A percentile compares a stretch with the other conserved stretches of the same genome.
phyloP scores from a whole-genome alignment of 2,797 vertebrate species.

The Phyllotis vaccarum region DNA sequence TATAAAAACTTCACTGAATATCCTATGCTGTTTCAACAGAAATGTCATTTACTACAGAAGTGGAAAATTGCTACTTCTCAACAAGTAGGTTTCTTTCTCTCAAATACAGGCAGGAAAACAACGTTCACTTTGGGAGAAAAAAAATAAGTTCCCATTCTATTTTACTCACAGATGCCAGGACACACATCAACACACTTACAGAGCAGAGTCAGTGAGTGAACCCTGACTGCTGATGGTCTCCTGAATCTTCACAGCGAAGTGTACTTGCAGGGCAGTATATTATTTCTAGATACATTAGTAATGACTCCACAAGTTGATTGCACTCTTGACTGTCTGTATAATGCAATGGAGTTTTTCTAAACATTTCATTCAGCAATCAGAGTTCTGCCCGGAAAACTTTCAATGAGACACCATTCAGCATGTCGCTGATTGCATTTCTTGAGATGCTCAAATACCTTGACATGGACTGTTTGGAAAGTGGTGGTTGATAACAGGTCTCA shows the following conservation, averaged over 20 bases:
- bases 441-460: not conserved
- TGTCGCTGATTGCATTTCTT: not conserved
- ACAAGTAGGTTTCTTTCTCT: not conserved
- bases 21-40: not conserved
- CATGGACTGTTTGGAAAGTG: not conserved
- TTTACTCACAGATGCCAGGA: not conserved
- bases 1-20: not conserved
- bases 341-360: not conserved
- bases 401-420: not conserved
- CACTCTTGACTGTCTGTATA: not conserved
- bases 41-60: not conserved
- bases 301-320: not conserved
- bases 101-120: not conserved
- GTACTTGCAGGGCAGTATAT: not conserved
- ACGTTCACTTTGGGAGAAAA: not conserved
- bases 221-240: not conserved
- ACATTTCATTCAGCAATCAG: constrained; percentile 31
- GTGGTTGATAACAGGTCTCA: not conserved
- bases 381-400: not conserved
- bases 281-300: not conserved
- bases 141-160: not conserved
- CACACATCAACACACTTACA: not conserved
- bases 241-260: not conserved
- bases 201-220: not conserved
- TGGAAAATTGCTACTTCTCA: constrained; percentile 4